Evolutionary conservation across 2,888 invertebrate genomes (phyloP).

Genomic region (Melangyna quadrimaculata): DNA sequence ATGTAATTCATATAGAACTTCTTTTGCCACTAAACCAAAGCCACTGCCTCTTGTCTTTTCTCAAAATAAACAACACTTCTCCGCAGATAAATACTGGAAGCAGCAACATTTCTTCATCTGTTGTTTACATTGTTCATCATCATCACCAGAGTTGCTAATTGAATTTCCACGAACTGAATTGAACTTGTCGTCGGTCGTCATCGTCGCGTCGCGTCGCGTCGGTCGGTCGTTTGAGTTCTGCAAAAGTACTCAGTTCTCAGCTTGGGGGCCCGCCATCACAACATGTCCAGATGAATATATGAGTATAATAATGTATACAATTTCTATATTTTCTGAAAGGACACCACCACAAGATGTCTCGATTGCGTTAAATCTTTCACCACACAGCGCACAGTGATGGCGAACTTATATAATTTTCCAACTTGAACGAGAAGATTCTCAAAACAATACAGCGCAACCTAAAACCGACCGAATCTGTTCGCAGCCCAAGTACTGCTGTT

Average conservation of each 20-base stretch:
- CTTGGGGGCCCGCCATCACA: neutral
- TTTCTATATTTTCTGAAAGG: neutral
- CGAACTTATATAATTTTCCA: neutral
- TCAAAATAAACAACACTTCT: constrained; percentile 32
- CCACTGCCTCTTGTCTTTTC: neutral
- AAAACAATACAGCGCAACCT: constrained; percentile 31
- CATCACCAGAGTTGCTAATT: constrained; percentile 51
- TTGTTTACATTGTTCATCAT: constrained; percentile 52
- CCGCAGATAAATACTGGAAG: constrained; percentile 37
- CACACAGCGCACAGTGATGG: constrained; percentile 3
- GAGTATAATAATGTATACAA: constrained; percentile 4
- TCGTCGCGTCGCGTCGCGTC: neutral
- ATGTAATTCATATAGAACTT: neutral
- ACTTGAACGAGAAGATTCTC: neutral
- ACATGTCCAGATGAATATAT: constrained; percentile 4
- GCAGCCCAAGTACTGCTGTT: constrained; percentile 20
- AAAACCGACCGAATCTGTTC: constrained; percentile 37
- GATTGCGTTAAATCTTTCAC: constrained; percentile 68
- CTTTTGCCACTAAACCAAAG: neutral
- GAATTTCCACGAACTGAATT: constrained; percentile 62
- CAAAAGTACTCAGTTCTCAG: constrained; percentile 40
- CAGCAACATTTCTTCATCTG: constrained; percentile 25
- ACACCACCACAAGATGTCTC: constrained; percentile 48
- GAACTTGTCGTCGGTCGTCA: neutral
- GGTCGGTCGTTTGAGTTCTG: constrained; percentile 11